Conservation (phyloP, 2,888 invertebrate species). For the Digitonthophagus gazella region DNA sequence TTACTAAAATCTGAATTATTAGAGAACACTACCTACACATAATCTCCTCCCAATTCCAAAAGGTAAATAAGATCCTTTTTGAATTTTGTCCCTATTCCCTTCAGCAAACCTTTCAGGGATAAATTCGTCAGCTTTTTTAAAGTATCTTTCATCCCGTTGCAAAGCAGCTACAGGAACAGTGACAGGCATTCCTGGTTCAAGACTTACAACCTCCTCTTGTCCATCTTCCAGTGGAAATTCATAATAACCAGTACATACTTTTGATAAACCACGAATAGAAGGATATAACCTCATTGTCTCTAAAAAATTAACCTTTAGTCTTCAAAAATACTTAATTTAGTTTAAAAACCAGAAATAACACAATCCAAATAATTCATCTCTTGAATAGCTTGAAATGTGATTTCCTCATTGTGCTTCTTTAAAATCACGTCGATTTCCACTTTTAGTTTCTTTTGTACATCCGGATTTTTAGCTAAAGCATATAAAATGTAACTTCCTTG, state of each 20-base stretch:
- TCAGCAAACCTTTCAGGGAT: conserved; percentile 12
- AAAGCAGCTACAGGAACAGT: not conserved
- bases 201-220: conserved; percentile 33
- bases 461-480: conserved; percentile 47
- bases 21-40: conserved; percentile 21
- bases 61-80: conserved; percentile 12
- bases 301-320: no score
- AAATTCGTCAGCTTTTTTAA: not conserved
- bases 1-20: no score
- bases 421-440: conserved; percentile 45
- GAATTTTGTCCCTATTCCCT: conserved; percentile 22
- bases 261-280: conserved; percentile 28
- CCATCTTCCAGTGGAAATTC: no score
- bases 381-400: no score
- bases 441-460: conserved; percentile 48
- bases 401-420: conserved; percentile 39
- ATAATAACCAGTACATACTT: conserved; percentile 37
- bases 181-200: conserved; percentile 41
- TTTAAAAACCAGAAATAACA: no score
- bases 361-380: no score
- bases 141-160: conserved; percentile 9
- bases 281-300: conserved; percentile 36
- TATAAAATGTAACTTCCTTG: no score
- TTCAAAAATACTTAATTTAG: no score
- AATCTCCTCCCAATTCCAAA: conserved; percentile 10